Conservation (phyloP, 2,888 invertebrate genomes). For the Mesoligia furuncula region DNA sequence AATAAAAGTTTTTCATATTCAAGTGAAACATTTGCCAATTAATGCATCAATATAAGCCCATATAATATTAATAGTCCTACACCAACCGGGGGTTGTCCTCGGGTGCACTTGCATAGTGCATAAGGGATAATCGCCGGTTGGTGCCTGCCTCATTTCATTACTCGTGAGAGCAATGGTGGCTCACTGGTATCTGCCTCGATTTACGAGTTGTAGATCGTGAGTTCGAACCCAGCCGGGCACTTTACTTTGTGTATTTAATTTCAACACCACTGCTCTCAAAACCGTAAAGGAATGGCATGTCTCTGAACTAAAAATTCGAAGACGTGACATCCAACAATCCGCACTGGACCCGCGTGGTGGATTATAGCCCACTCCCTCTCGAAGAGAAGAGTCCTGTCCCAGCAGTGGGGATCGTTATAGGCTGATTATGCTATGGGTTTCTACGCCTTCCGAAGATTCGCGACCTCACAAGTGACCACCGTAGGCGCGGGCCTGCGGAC, state of each 20-base stretch:
- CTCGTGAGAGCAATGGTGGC: background rate
- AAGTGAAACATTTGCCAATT: background rate
- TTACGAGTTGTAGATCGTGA: too few species aligned
- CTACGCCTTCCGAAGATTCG: background rate
- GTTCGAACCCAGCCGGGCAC: background rate
- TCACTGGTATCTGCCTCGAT: too few species aligned
- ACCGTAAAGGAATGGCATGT: background rate
- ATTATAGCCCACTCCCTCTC: background rate
- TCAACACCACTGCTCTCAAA: background rate
- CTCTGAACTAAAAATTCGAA: background rate
- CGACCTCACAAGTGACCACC: background rate
- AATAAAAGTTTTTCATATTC: background rate
- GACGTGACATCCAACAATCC: background rate
- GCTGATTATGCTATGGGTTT: background rate
- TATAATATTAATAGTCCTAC: background rate
- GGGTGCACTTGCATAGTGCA: background rate
- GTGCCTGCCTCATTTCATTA: background rate
- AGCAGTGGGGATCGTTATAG: background rate
- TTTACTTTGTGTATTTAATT: background rate
- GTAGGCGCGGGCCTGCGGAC: too few species aligned
- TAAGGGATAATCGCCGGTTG: background rate
- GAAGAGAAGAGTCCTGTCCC: background rate
- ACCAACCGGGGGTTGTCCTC: background rate
- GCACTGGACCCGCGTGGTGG: background rate
- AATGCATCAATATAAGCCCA: background rate